These are phyloP conservation scores for Pandion haliaetus DNA, from an alignment of 2,113 vertebrate genomes.

Conservation along the genomic window DNA sequence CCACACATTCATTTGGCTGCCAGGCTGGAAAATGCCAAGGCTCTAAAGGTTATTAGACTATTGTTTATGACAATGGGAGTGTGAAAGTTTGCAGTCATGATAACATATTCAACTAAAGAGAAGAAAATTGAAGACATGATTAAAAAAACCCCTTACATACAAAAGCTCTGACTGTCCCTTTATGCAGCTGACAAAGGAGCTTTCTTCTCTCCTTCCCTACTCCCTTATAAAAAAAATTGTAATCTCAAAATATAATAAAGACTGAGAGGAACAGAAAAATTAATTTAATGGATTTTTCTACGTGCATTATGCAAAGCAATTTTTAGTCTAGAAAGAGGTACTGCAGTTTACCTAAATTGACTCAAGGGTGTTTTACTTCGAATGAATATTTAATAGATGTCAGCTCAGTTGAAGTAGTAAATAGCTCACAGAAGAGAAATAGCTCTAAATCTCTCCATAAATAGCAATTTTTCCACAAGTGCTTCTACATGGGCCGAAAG, in stretches of 20 bases:
- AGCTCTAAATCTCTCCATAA: conserved; percentile 1
- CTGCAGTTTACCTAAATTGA: conserved; percentile 28
- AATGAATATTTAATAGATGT: conserved; percentile 50
- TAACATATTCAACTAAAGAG: not conserved
- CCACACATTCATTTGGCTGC: not conserved
- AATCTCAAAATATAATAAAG: not conserved
- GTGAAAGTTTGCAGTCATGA: not conserved
- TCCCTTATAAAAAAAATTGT: not conserved
- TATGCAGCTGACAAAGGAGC: conserved; percentile 3
- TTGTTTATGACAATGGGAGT: not conserved
- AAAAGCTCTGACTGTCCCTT: not conserved
- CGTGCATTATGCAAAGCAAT: not conserved
- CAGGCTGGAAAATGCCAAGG: not conserved
- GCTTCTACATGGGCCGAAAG: not conserved
- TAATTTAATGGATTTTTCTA: not conserved
- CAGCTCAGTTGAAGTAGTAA: conserved; percentile 7
- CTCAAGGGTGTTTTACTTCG: conserved; percentile 6
- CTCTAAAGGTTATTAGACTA: not conserved
- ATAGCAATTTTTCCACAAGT: not conserved
- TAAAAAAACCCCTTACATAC: not conserved
- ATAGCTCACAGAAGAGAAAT: conserved; percentile 1
- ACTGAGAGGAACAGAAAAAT: not conserved
- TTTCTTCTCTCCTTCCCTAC: not conserved
- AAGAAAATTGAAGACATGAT: conserved; percentile 3
- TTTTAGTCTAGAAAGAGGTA: conserved; percentile 9